Base-by-base conservation (phyloP, 2,797 vertebrate genomes). In the Erethizon dorsatum region DNA sequence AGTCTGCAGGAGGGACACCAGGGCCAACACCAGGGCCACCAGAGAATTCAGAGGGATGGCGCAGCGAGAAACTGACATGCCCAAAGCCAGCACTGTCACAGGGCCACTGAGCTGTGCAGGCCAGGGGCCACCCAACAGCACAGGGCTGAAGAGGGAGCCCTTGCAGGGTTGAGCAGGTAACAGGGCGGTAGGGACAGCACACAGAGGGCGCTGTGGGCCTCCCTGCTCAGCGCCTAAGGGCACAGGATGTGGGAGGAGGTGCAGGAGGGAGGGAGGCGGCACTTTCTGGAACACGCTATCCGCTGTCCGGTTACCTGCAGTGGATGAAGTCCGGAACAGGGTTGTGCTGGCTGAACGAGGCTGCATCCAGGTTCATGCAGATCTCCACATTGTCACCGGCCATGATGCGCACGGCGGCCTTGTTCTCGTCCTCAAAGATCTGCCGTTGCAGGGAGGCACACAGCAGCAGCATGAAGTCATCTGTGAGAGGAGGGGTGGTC, bases 341-440 rank as follows among this genome's bases (percentile, higher is more conserved):
- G 98, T 99, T 99, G 97, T 99, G 99, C 83, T 99, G 99, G 83
- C 99, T 99, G 97, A 99, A 99, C 3, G 99, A 99, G 11, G 99
- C 99, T 0, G 99, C 99, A 0, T 99, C 99, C 84, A 99, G 99
- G 97, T 99, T 99, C 98, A 99, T 99, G 97, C 99, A 99, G 94
- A 99, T 99, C 98, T 99, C 99, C 28, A 99, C 99, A 8, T 99
- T 99, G 98, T 99, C 99, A 63, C 99, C 99, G 0, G 99, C 99
- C 99, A 99, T 99, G 96, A 99, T 98, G 54, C 99, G 99, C 10
- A 99, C 99, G 0, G 99, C 99, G 6, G 99, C 99, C 97, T 99
- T 99, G 96, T 99, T 99, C 98, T 99, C 99, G 9, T 99, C 99
- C 5, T 99, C 99, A 96, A 99, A 99, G 7, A 99, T 99, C 98